Evolutionary conservation across 2,797 vertebrate species (phyloP).

Genomic region (Channallabes apus): DNA sequence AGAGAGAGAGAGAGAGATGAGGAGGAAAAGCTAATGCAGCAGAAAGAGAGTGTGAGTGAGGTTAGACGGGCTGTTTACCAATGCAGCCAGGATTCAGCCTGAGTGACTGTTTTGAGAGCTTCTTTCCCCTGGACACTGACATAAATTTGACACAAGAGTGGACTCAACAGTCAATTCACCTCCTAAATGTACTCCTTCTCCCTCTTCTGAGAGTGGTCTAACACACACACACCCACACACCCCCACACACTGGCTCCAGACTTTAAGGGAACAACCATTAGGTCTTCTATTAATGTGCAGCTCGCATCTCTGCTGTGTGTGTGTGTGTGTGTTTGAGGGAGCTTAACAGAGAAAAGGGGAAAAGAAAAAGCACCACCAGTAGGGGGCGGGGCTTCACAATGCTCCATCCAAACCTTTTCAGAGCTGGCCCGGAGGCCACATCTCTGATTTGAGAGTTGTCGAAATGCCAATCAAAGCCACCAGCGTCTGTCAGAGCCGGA

Average conservation of each 20-base stretch:
- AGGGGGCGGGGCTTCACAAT: background rate
- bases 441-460: constrained; percentile 51
- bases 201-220: constrained; percentile 22
- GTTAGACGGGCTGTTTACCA: constrained; percentile 49
- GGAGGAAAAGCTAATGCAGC: constrained; percentile 31
- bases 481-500: constrained; percentile 34
- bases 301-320: constrained; percentile 33
- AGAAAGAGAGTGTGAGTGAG: constrained; percentile 9
- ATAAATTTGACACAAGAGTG: constrained; percentile 47
- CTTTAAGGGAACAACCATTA: constrained; percentile 34
- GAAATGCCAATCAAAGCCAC: constrained; percentile 52
- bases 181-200: constrained; percentile 39
- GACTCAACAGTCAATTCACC: constrained; percentile 35
- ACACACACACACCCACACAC: constrained; percentile 1
- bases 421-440: background rate
- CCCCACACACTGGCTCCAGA: background rate
- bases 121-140: constrained; percentile 42
- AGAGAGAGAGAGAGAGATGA: constrained; percentile 18
- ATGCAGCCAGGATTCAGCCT: constrained; percentile 43
- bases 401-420: background rate
- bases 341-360: constrained; percentile 8
- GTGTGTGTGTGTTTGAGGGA: constrained; percentile 14
- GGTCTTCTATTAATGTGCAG: constrained; percentile 43
- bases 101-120: constrained; percentile 47
- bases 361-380: background rate